Evolutionary conservation across 2,888 invertebrate genomes (phyloP).

Genomic region (Pimpla rufipes): DNA sequence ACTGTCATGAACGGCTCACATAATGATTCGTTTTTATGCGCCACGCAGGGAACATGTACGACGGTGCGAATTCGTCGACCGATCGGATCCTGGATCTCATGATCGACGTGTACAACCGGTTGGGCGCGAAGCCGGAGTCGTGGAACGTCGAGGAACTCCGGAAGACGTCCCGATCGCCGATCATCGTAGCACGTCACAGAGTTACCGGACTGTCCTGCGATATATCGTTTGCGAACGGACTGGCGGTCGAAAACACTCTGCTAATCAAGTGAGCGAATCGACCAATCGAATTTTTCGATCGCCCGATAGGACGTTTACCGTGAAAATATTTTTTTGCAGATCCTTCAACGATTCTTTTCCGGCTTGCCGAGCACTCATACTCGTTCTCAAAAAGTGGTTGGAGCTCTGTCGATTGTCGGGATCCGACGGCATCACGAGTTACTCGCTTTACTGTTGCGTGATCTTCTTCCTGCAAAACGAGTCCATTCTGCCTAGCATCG

Average conservation of each 20-base stretch:
- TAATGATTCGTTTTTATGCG: background rate
- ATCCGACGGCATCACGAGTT: conserved; percentile 84
- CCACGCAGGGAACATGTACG: conserved; percentile 33
- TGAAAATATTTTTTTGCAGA: conserved; percentile 75
- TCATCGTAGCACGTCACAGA: conserved; percentile 87
- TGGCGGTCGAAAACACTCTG: conserved; percentile 88
- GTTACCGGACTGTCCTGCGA: conserved; percentile 87
- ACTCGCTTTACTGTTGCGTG: conserved; percentile 87
- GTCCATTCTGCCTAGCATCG: conserved; percentile 84
- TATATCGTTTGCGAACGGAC: conserved; percentile 87
- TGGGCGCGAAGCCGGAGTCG: conserved; percentile 64
- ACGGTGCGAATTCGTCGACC: conserved; percentile 5
- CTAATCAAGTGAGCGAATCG: conserved; percentile 82
- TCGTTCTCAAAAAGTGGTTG: conserved; percentile 88
- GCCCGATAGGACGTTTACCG: conserved; percentile 6
- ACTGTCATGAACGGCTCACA: background rate
- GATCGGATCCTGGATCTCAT: conserved; percentile 14
- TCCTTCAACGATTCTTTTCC: conserved; percentile 84
- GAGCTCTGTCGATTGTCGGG: conserved; percentile 81
- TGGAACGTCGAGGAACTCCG: conserved; percentile 83
- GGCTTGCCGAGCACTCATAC: conserved; percentile 86
- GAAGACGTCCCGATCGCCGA: conserved; percentile 87
- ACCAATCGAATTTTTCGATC: conserved; percentile 71
- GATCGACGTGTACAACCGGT: conserved; percentile 52
- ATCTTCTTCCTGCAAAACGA: conserved; percentile 87